Base-by-base conservation (phyloP, 1,140 invertebrate genomes). In the Mactra quadrangularis region DNA sequence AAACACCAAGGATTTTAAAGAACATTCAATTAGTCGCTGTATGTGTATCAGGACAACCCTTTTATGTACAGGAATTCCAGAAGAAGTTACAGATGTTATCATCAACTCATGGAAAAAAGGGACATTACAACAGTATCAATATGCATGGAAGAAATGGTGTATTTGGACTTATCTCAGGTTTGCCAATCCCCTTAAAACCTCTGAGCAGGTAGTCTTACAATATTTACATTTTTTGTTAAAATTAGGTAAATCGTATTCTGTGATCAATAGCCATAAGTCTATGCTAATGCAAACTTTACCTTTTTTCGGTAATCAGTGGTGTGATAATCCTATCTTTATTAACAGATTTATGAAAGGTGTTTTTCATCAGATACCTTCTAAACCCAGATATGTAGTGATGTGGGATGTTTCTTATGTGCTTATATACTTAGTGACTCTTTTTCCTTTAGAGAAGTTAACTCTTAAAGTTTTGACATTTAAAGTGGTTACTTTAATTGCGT, bases 361-460 rank as follows among this genome's bases (percentile, higher is more conserved):
- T 29, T 74, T 74, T 9, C 27, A 38, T 38, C 22, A 45, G 35
- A 55, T 57, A 33, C 71, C 71, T 55, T n/a, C 52, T 35, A 74
- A 74, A 59, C 71, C 55, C 25, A 29, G 55, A 57, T 74, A 74
- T 74, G 7, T 72, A 35, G 70, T 38, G n/a, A 31, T 55, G 22
- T 72, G 70, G 47, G 70, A 72, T 57, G 70, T 72, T 1, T 52
- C 70, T 19, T n/a, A 55, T 72, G 70, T 72, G 47, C 29, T 72
- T 2, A n/a, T n/a, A n/a, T n/a, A n/a, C n/a, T n/a, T n/a, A n/a
- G n/a, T n/a, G n/a, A n/a, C n/a, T n/a, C n/a, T n/a, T n/a, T n/a
- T n/a, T n/a, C n/a, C n/a, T n/a, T n/a, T n/a, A n/a, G n/a, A n/a
- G n/a, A n/a, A n/a, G n/a, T n/a, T n/a, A n/a, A n/a, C n/a, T n/a